phyloP scores from a whole-genome alignment of 2,113 vertebrate species.

The Zosterops hypoxanthus region DNA sequence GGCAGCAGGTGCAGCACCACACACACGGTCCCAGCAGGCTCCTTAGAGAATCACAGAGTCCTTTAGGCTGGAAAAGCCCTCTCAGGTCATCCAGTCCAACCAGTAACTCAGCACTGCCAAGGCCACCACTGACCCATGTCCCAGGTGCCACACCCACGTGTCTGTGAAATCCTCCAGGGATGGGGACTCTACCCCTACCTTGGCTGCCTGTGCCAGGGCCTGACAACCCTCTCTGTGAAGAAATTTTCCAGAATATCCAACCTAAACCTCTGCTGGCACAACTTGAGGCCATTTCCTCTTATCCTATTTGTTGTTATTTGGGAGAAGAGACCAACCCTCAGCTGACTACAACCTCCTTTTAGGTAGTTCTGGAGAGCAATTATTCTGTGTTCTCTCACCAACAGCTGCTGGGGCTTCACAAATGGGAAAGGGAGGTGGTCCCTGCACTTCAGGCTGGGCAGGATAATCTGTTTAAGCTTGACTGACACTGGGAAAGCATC shows the following conservation, averaged over 20 bases:
- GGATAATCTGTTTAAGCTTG: neutral
- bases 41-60: neutral
- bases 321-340: neutral
- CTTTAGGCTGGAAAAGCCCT: neutral
- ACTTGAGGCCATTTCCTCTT: neutral
- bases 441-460: neutral
- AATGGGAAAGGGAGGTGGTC: neutral
- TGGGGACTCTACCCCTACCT: neutral
- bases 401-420: neutral
- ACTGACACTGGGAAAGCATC: neutral
- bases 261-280: neutral
- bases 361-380: neutral
- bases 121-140: neutral
- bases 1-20: neutral
- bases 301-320: neutral
- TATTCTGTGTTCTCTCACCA: neutral
- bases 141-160: neutral
- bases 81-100: neutral
- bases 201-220: neutral
- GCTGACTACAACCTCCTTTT: neutral
- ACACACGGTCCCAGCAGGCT: accelerated
- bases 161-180: neutral
- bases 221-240: neutral
- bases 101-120: neutral
- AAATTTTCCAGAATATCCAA: neutral